Evolutionary conservation across 2,797 vertebrate species (phyloP).

Genomic region (Pteropus rufus): DNA sequence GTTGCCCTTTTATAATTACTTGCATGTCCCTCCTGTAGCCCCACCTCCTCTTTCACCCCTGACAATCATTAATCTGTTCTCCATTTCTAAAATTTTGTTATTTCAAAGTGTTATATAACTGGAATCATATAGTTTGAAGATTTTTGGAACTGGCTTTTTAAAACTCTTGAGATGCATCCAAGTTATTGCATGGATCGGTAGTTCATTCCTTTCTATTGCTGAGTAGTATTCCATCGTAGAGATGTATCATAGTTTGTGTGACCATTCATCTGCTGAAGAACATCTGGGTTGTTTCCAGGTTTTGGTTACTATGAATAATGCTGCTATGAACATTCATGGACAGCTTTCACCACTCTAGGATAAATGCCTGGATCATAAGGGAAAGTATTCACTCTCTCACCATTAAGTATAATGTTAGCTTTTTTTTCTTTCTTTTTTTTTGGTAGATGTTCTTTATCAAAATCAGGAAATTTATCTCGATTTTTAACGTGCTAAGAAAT

Average conservation of each 20-base stretch:
- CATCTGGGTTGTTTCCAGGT: neutral
- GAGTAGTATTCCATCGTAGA: neutral
- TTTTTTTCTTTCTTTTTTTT: neutral
- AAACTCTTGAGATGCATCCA: neutral
- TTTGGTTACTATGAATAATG: neutral
- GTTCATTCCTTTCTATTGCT: neutral
- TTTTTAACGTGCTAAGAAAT: slow-evolving; percentile 3
- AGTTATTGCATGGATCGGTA: neutral
- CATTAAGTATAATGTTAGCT: neutral
- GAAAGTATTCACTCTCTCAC: neutral
- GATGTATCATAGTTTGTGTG: neutral
- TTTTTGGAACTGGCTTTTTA: neutral
- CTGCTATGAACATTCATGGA: neutral
- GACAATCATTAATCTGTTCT: neutral
- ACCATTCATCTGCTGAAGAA: neutral
- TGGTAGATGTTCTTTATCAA: neutral
- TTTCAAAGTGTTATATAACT: neutral
- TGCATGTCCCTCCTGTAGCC: neutral
- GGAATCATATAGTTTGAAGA: neutral
- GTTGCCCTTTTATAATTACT: neutral
- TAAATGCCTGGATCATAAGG: neutral
- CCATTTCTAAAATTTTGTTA: neutral
- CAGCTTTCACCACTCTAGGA: neutral
- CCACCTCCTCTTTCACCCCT: neutral
- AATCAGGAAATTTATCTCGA: neutral